Conservation (phyloP, 2,888 invertebrate genomes). For the Drosophila glabriapex region DNA sequence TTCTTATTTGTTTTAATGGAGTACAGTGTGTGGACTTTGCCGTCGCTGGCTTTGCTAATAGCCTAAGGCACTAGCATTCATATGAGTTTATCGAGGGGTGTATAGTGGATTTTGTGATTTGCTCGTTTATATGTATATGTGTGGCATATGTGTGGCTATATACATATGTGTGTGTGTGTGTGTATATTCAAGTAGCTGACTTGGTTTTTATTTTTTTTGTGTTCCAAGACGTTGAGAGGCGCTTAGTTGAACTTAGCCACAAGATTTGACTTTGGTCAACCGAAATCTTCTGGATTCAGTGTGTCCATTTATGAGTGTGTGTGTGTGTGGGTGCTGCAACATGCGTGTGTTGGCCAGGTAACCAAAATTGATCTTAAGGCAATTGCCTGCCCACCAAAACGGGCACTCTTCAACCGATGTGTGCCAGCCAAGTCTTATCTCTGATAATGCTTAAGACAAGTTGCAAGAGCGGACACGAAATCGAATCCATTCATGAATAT, state of each 20-base stretch:
- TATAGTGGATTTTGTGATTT: slow-evolving; percentile 77
- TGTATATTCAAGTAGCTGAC: slow-evolving; percentile 16
- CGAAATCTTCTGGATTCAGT: slow-evolving; percentile 6
- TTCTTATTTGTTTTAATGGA: slow-evolving; percentile 77
- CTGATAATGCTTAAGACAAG: not conserved
- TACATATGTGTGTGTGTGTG: slow-evolving; percentile 8
- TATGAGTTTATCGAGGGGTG: slow-evolving; percentile 69
- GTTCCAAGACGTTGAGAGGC: slow-evolving; percentile 37
- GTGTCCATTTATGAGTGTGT: not conserved
- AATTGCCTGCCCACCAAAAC: slow-evolving; percentile 21
- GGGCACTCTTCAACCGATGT: slow-evolving; percentile 13
- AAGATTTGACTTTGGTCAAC: slow-evolving; percentile 58
- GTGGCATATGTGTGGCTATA: slow-evolving; percentile 14
- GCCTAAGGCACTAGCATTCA: slow-evolving; percentile 73
- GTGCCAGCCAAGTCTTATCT: slow-evolving; percentile 40
- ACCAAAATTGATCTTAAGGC: slow-evolving; percentile 33
- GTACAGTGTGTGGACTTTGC: slow-evolving; percentile 39
- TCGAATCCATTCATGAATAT: not conserved
- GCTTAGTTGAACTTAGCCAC: slow-evolving; percentile 55
- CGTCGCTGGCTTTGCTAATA: slow-evolving; percentile 68
- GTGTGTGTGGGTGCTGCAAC: not conserved
- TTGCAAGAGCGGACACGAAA: not conserved
- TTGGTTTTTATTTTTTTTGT: not conserved
- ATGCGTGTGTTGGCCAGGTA: slow-evolving; percentile 43
- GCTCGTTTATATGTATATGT: slow-evolving; percentile 58